phyloP scores from a whole-genome alignment of 2,888 invertebrate genomes.

The Lissonota sp. region DNA sequence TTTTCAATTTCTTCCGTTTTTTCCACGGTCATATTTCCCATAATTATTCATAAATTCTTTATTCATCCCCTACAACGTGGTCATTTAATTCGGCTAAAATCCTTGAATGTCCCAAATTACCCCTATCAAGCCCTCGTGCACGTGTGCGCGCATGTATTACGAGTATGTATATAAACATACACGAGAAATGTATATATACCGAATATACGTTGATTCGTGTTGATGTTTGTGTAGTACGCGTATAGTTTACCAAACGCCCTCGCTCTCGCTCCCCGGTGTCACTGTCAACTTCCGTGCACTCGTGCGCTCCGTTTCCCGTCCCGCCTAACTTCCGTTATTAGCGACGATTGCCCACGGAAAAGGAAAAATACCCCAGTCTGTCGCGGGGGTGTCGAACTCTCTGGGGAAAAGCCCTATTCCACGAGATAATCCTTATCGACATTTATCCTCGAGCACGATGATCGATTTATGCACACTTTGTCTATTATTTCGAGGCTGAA shows the following conservation, averaged over 20 bases:
- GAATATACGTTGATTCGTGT: not conserved
- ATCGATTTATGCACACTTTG: constrained; percentile 17
- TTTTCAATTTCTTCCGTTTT: too few species aligned
- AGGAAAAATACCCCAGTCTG: constrained; percentile 25
- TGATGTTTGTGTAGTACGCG: not conserved
- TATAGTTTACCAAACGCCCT: constrained; percentile 30
- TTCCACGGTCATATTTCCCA: too few species aligned
- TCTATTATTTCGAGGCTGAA: not conserved
- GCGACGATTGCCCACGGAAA: constrained; percentile 42
- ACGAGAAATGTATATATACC: constrained; percentile 1
- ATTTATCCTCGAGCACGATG: constrained; percentile 23
- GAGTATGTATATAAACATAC: not conserved
- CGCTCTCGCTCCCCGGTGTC: constrained; percentile 43
- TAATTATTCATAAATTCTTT: too few species aligned
- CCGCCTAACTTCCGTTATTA: constrained; percentile 38
- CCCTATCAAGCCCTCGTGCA: too few species aligned
- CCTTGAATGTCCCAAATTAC: too few species aligned
- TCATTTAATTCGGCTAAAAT: too few species aligned
- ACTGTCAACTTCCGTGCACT: constrained; percentile 45
- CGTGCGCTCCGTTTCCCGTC: constrained; percentile 25
- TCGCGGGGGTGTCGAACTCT: constrained; percentile 8
- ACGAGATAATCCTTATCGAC: not conserved
- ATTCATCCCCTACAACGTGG: too few species aligned
- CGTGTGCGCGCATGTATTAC: not conserved
- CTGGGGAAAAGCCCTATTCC: constrained; percentile 1